A percentile compares a stretch with the other conserved stretches of the same genome.
Conservation (phyloP, 2,113 vertebrate genomes). For the Nestor notabilis region DNA sequence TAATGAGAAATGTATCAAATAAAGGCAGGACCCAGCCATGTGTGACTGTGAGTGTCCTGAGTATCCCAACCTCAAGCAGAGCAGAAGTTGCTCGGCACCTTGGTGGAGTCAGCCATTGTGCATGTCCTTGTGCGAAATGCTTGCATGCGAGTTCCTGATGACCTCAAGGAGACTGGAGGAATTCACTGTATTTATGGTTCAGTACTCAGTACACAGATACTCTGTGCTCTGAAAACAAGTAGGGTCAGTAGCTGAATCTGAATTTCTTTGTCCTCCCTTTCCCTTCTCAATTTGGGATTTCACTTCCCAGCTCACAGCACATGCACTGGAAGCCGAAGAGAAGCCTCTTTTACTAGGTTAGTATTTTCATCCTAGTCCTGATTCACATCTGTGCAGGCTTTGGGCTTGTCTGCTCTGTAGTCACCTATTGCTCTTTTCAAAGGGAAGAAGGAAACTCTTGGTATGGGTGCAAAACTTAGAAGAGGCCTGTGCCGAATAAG, state of each 20-base stretch:
- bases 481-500: background rate
- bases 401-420: background rate
- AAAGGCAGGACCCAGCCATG: background rate
- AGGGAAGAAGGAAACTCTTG: constrained; percentile 10
- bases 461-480: background rate
- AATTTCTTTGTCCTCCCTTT: background rate
- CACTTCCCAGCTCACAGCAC: background rate
- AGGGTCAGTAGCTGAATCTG: background rate
- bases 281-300: background rate
- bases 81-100: background rate
- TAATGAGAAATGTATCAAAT: background rate
- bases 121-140: accelerated
- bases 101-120: background rate
- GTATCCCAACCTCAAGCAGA: accelerated
- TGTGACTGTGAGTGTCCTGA: background rate
- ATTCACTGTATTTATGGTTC: background rate
- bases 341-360: background rate
- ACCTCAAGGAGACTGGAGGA: background rate
- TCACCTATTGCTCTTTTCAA: background rate
- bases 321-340: background rate
- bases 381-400: background rate
- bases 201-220: background rate
- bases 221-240: background rate
- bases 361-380: background rate
- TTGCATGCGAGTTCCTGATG: background rate